These are phyloP conservation scores for Coptodon bakossiorum DNA, from an alignment of 2,113 vertebrate genomes.

Conservation along the genomic window DNA sequence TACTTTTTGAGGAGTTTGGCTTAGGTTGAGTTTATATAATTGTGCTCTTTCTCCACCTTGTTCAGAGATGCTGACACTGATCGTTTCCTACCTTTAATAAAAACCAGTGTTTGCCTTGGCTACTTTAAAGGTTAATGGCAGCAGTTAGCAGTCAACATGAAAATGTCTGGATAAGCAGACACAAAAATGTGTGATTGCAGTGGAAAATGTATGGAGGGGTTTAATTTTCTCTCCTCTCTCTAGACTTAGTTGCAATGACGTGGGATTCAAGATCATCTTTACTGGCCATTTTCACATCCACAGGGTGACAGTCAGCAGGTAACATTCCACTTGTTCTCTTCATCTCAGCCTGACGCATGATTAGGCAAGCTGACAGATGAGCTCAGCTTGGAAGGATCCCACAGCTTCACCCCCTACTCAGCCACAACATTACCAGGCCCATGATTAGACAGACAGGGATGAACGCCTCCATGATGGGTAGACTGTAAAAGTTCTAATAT, in stretches of 20 bases:
- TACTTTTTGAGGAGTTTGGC: not conserved
- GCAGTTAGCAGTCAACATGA: not conserved
- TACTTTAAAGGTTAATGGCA: constrained; percentile 15
- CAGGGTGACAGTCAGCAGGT: constrained; percentile 38
- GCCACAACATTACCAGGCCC: not conserved
- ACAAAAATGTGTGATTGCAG: not conserved
- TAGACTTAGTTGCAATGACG: not conserved
- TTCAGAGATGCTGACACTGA: constrained; percentile 33
- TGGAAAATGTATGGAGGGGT: not conserved
- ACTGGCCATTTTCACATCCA: not conserved
- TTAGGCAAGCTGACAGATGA: constrained; percentile 57
- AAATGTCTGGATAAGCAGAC: constrained; percentile 23
- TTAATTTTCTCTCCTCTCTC: not conserved
- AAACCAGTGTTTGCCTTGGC: constrained; percentile 19
- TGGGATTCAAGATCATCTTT: not conserved
- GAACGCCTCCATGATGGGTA: constrained; percentile 47
- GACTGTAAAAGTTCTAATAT: constrained; percentile 42
- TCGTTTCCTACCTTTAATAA: constrained; percentile 21
- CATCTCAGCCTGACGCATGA: constrained; percentile 33
- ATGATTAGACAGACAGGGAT: constrained; percentile 58
- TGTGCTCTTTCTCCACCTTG: not conserved
- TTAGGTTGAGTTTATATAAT: constrained; percentile 11
- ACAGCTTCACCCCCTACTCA: constrained; percentile 4
- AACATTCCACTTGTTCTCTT: constrained; percentile 29
- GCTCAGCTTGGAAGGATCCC: constrained; percentile 41